Evolutionary conservation across 2,113 vertebrate genomes (phyloP).

Genomic region (Eubucco bourcierii): DNA sequence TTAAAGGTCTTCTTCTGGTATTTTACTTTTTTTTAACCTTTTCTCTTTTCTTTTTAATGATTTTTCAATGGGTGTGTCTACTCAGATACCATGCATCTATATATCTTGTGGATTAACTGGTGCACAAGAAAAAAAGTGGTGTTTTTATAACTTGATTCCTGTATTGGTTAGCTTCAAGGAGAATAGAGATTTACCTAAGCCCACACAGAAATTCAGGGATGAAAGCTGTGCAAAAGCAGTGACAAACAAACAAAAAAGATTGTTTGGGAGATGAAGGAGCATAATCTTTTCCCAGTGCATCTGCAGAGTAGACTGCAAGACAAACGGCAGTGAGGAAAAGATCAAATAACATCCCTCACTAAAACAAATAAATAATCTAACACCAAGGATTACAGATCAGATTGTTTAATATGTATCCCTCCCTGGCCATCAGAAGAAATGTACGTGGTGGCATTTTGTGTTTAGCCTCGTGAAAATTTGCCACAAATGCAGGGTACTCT

Average conservation of each 20-base stretch:
- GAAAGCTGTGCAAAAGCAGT: constrained; percentile 22
- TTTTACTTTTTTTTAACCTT: background rate
- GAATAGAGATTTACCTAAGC: constrained; percentile 25
- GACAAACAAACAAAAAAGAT: constrained; percentile 46
- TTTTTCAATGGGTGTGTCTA: background rate
- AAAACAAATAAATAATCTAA: constrained; percentile 47
- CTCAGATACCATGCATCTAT: background rate
- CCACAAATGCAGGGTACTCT: background rate
- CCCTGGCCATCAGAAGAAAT: background rate
- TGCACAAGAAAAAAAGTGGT: background rate
- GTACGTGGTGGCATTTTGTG: background rate
- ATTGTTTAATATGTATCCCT: background rate
- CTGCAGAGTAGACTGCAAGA: constrained; percentile 3
- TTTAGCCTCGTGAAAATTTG: background rate
- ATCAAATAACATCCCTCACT: constrained; percentile 9
- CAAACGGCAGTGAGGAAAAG: background rate
- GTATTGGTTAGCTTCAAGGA: constrained; percentile 23
- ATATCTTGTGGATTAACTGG: background rate
- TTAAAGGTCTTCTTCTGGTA: background rate
- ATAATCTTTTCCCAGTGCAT: background rate
- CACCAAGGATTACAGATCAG: background rate
- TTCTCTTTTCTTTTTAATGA: background rate
- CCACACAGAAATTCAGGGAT: constrained; percentile 1
- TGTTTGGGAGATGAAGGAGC: background rate
- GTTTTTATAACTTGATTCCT: constrained; percentile 25